Conservation (phyloP, 2,888 invertebrate genomes). For the Malthinus flaveolus region DNA sequence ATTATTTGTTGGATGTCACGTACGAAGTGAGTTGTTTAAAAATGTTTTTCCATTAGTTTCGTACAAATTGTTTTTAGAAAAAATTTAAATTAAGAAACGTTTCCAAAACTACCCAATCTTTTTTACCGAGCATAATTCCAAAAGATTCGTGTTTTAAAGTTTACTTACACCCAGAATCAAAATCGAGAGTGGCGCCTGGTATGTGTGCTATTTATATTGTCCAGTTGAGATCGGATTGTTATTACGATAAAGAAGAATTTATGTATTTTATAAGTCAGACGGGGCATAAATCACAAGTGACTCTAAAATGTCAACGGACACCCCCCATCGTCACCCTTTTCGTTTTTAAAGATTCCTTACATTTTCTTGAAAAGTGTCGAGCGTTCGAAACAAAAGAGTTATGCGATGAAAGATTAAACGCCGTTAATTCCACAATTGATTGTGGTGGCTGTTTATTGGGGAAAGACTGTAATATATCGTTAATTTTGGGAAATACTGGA, state of each 20-base stretch:
- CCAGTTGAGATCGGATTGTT: conserved; percentile 45
- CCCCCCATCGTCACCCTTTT: conserved; percentile 49
- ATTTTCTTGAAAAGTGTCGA: conserved; percentile 8
- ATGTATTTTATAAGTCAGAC: conserved; percentile 45
- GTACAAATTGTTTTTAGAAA: conserved; percentile 27
- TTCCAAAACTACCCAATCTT: conserved; percentile 40
- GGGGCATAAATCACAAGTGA: conserved; percentile 43
- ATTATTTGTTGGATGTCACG: conserved; percentile 45
- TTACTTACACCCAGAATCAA: conserved; percentile 33
- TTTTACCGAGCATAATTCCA: conserved; percentile 42
- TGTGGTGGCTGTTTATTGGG: conserved; percentile 54
- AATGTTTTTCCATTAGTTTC: not conserved
- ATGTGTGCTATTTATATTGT: conserved; percentile 49
- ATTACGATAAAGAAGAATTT: conserved; percentile 45
- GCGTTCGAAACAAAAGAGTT: not conserved
- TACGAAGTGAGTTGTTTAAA: conserved; percentile 45
- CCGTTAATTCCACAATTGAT: conserved; percentile 51
- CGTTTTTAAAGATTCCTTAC: conserved; percentile 35
- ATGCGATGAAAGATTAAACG: conserved; percentile 31
- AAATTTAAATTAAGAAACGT: conserved; percentile 43
- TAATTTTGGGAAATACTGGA: conserved; percentile 51
- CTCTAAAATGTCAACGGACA: conserved; percentile 45
- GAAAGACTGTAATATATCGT: conserved; percentile 40
- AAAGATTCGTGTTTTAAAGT: conserved; percentile 43
- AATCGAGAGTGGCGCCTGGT: conserved; percentile 50